These are phyloP conservation scores for Mimas tiliae DNA, from an alignment of 2,888 invertebrate genomes.

Conservation along the genomic window DNA sequence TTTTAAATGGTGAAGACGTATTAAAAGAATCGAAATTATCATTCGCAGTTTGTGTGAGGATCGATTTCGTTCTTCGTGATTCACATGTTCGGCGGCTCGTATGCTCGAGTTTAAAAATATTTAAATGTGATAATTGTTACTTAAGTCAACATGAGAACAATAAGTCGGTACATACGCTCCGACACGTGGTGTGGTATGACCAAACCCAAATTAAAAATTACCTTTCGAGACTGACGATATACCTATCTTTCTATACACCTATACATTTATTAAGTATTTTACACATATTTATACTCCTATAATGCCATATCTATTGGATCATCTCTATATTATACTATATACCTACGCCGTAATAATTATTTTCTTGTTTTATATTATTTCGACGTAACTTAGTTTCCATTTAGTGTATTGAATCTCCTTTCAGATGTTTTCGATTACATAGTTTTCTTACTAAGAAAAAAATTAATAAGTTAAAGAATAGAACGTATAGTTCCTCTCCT, in stretches of 20 bases:
- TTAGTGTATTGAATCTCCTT: background rate
- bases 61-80: background rate
- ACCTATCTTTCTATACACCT: slow-evolving; percentile 49
- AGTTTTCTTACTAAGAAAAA: too few species aligned
- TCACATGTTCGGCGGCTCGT: background rate
- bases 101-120: background rate
- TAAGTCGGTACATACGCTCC: slow-evolving; percentile 25
- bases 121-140: slow-evolving; percentile 20
- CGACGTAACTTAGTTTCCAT: background rate
- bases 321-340: slow-evolving; percentile 29
- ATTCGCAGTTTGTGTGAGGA: background rate
- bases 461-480: too few species aligned
- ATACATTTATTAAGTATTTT: slow-evolving; percentile 38
- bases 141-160: background rate
- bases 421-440: too few species aligned
- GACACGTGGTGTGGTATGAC: slow-evolving; percentile 22
- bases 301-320: slow-evolving; percentile 43
- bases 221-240: slow-evolving; percentile 69
- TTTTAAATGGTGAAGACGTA: background rate
- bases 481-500: too few species aligned
- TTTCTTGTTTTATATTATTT: background rate
- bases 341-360: background rate
- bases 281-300: slow-evolving; percentile 28
- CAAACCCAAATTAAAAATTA: slow-evolving; percentile 37
- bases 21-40: slow-evolving; percentile 1